phyloP scores from a whole-genome alignment of 2,113 vertebrate species.

The Syngnathus typhle region DNA sequence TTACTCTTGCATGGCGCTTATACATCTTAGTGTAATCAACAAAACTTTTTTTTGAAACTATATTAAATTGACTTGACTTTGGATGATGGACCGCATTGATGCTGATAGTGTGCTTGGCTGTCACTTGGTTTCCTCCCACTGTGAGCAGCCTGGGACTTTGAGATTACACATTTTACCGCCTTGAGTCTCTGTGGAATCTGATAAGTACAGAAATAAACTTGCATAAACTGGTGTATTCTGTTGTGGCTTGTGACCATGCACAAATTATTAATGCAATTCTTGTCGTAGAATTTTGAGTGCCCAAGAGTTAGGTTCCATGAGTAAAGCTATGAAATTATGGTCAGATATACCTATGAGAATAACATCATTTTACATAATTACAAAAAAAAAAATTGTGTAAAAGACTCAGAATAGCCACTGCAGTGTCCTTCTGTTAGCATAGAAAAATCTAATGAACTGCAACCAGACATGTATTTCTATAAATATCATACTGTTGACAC shows the following conservation, averaged over 20 bases:
- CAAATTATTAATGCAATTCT: no score
- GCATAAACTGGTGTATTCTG: background rate
- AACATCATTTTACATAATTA: background rate
- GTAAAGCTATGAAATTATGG: background rate
- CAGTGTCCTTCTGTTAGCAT: background rate
- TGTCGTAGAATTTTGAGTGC: background rate
- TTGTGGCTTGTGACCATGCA: background rate
- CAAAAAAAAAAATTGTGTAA: background rate
- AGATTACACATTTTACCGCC: constrained; percentile 54
- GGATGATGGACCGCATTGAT: constrained; percentile 23
- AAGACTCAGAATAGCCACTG: background rate
- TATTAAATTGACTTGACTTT: background rate
- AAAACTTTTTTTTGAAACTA: background rate
- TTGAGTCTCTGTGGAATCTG: constrained; percentile 37
- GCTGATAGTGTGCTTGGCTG: constrained; percentile 22
- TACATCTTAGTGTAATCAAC: background rate
- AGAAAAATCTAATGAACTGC: background rate
- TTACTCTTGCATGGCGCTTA: no score
- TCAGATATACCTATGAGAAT: background rate
- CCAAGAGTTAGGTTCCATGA: background rate
- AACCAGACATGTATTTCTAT: background rate
- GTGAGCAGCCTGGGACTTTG: constrained; percentile 36
- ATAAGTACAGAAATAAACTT: constrained; percentile 48
- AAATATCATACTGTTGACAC: background rate
- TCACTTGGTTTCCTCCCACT: constrained; percentile 50